Evolutionary conservation across 30 jellyfish, hydroid and myxozoan genomes (phyloP).

Genomic region (Cassiopea xamachana): DNA sequence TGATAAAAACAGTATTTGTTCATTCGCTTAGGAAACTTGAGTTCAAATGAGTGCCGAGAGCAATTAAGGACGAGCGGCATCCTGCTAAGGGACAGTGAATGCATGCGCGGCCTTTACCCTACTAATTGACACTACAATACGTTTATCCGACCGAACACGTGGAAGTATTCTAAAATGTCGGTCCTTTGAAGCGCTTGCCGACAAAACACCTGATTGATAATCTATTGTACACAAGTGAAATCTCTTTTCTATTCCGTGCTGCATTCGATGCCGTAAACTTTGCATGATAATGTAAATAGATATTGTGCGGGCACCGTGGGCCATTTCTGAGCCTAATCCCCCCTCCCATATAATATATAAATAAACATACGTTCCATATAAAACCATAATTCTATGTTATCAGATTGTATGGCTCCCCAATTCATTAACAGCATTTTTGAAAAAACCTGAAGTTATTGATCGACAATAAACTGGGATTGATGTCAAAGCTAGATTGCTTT

Average conservation of each 20-base stretch:
- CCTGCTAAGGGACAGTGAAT: neutral
- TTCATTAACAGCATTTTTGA: too few species aligned
- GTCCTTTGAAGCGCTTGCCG: neutral
- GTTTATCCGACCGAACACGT: neutral
- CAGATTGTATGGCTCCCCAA: too few species aligned
- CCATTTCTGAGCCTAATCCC: neutral
- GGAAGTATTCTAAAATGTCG: neutral
- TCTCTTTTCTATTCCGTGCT: neutral
- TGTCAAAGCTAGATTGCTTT: too few species aligned
- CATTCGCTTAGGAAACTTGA: neutral
- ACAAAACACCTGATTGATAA: constrained; percentile 18
- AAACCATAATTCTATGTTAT: too few species aligned
- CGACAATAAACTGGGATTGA: too few species aligned
- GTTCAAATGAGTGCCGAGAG: neutral
- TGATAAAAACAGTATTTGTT: neutral
- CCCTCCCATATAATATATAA: neutral
- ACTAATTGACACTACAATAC: neutral
- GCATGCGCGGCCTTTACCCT: neutral
- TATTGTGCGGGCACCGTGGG: neutral
- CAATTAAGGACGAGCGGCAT: neutral
- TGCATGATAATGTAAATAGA: constrained; percentile 2
- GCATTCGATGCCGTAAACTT: constrained; percentile 7
- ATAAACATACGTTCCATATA: too few species aligned
- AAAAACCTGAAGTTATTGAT: too few species aligned
- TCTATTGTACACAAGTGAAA: constrained; percentile 12